Base-by-base conservation (phyloP, 1,140 invertebrate species). In the Brachionus rotundiformis region DNA sequence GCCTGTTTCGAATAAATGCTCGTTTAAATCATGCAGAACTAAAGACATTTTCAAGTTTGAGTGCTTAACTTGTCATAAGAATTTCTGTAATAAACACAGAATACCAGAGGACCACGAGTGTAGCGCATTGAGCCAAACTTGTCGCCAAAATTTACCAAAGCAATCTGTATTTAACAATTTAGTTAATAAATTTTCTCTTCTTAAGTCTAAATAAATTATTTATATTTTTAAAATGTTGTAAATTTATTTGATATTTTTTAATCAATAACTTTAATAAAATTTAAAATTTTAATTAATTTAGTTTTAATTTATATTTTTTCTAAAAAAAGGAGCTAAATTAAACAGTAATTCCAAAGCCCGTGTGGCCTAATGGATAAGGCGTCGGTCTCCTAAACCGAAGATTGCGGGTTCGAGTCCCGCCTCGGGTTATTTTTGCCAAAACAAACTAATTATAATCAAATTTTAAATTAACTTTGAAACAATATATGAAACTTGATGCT, bases 281-380 rank as follows among this genome's bases (percentile, higher is more conserved):
- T n/a, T n/a, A n/a, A n/a, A n/a, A n/a, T n/a, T n/a, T n/a, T n/a
- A n/a, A n/a, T n/a, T n/a, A n/a, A n/a, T n/a, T n/a, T n/a, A n/a
- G 16, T 19, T 13, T 13, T 49, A 13, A 49, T 7, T 49, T 49
- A 49, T 49, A 23, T 16, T 61, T 61, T 61, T 23, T 8, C 10
- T 61, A 23, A 10, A 25, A 61, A 61, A 3, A 3, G 27, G 8
- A 33, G 16, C 10, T 31, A 19, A 68, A 68, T 16, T 68, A 4
- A 0, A 23, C 7, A 16, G 16, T 19, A 23, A 19, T 13, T 68
- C 33, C 16, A 31, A 65, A 81, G 81, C 81, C 81, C 81, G 81
- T 83, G 87, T 88, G 86, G 87, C 86, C 87, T 86, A 87, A 87
- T 86, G 87, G 87, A 88, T 87, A 87, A 88, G 87, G 87, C 87